Conservation (phyloP, 2,888 invertebrate genomes). For the Uropetala carovei region DNA sequence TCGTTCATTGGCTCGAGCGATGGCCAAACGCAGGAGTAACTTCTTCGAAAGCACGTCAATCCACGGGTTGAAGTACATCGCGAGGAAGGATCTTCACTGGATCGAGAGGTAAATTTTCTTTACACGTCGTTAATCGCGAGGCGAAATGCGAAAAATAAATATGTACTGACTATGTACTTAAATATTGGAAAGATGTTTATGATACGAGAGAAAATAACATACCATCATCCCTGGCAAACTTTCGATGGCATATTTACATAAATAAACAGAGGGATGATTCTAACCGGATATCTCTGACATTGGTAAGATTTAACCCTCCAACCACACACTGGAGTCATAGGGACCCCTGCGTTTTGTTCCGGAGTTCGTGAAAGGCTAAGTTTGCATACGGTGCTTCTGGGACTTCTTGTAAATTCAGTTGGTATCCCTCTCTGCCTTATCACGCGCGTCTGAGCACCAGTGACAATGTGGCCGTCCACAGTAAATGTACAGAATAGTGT, state of each 20-base stretch:
- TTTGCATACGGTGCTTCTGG: too few relatives aligned
- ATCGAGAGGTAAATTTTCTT: conserved; percentile 22
- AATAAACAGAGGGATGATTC: background rate
- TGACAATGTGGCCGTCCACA: too few relatives aligned
- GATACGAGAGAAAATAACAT: background rate
- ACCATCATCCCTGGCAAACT: background rate
- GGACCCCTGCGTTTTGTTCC: too few relatives aligned
- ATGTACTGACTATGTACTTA: background rate
- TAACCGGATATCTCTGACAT: background rate
- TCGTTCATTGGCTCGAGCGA: too few relatives aligned
- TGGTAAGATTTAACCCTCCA: too few relatives aligned
- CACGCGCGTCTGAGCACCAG: too few relatives aligned
- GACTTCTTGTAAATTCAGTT: too few relatives aligned
- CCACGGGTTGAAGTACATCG: conserved; percentile 35
- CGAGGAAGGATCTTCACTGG: background rate
- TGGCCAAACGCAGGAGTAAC: background rate
- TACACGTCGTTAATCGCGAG: too few relatives aligned
- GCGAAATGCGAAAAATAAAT: background rate
- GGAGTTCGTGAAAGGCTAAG: too few relatives aligned
- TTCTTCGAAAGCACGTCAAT: background rate
- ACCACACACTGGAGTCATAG: too few relatives aligned
- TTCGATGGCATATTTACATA: background rate
- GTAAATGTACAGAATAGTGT: too few relatives aligned
- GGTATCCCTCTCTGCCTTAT: too few relatives aligned
- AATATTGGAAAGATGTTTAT: background rate